Evolutionary conservation across 2,113 vertebrate genomes (phyloP).

Genomic region (Orycteropus afer): DNA sequence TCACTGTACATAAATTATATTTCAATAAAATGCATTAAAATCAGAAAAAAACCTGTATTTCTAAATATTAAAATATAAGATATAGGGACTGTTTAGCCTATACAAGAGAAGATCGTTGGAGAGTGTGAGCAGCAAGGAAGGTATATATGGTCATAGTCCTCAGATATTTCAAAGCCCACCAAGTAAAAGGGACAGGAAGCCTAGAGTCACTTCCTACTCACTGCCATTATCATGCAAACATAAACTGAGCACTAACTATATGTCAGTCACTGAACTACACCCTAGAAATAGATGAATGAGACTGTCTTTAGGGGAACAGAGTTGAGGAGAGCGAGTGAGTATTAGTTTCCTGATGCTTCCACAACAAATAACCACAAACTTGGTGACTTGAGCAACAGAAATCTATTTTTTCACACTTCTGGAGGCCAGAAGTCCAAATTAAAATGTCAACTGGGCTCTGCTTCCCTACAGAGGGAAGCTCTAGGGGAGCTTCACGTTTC

Average conservation of each 20-base stretch:
- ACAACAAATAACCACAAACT: neutral
- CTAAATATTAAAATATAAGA: neutral
- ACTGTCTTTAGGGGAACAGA: neutral
- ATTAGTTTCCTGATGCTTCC: neutral
- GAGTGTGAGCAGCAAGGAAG: neutral
- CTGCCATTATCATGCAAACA: accelerated
- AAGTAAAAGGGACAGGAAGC: neutral
- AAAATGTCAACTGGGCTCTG: neutral
- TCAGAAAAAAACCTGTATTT: no score
- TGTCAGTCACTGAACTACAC: neutral
- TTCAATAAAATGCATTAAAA: no score
- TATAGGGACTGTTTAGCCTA: neutral
- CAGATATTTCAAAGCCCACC: neutral
- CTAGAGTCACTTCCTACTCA: neutral
- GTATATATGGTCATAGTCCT: accelerated
- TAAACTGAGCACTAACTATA: neutral
- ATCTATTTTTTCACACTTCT: neutral
- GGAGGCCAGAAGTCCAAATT: neutral
- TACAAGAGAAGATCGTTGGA: neutral
- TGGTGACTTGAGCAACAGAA: neutral
- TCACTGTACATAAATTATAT: no score
- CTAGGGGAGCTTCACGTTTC: neutral
- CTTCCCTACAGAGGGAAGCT: neutral
- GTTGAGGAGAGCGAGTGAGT: neutral
- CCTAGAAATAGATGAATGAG: neutral